Percentiles rank a stretch among this genome's conserved stretches.
phyloP scores from a whole-genome alignment of 2,797 vertebrate species.

The Gadopsis marmoratus region DNA sequence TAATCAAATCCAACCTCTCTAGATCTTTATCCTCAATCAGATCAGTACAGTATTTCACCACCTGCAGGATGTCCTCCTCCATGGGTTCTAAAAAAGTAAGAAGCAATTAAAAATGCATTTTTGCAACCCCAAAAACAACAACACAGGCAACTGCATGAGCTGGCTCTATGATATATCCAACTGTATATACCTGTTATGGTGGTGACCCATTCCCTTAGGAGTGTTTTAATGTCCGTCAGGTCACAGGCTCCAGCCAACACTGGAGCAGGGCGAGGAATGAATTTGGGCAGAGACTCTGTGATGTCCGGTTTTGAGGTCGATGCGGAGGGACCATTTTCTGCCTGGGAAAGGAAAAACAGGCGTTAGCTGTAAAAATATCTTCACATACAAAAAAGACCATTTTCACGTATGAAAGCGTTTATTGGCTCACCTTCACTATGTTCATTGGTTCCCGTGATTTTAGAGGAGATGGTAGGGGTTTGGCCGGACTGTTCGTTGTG shows the following conservation, averaged over 20 bases:
- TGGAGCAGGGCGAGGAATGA: slow-evolving; percentile 83
- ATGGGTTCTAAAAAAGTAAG: slow-evolving; percentile 90
- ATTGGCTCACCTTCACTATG: slow-evolving; percentile 83
- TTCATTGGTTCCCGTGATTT: slow-evolving; percentile 82
- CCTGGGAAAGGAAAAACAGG: slow-evolving; percentile 72
- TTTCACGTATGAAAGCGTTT: neutral
- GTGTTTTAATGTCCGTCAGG: slow-evolving; percentile 90
- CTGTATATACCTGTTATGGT: slow-evolving; percentile 87
- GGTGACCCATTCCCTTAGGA: slow-evolving; percentile 97
- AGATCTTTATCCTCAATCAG: slow-evolving; percentile 98
- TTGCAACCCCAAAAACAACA: neutral
- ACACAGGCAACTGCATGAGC: neutral
- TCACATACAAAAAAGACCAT: neutral
- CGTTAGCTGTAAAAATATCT: neutral
- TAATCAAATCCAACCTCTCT: slow-evolving; percentile 95
- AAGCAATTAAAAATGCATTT: neutral
- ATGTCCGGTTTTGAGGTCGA: slow-evolving; percentile 76
- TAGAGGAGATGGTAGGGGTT: slow-evolving; percentile 82
- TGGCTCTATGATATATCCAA: neutral
- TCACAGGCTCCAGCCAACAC: slow-evolving; percentile 94
- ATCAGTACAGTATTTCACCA: slow-evolving; percentile 98
- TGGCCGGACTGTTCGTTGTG: slow-evolving; percentile 86
- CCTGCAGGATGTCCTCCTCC: slow-evolving; percentile 99
- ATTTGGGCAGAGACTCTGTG: slow-evolving; percentile 67
- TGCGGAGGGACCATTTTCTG: slow-evolving; percentile 85